Conservation (phyloP, 2,797 vertebrate genomes). For the Falco columbarius region DNA sequence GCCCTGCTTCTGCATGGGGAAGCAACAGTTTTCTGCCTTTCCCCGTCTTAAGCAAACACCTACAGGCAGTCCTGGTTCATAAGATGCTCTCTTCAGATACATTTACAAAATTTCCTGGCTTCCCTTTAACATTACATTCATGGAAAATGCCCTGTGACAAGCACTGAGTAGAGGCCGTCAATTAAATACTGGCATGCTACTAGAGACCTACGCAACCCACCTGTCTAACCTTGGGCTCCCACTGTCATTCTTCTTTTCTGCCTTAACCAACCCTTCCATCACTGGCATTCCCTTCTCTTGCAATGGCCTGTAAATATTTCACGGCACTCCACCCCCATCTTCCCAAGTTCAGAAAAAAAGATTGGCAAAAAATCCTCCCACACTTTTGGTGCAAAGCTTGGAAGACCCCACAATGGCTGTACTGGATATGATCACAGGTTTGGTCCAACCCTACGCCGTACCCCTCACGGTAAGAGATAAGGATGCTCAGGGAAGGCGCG, state of each 20-base stretch:
- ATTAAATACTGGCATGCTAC: neutral
- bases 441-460: neutral
- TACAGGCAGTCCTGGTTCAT: neutral
- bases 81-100: neutral
- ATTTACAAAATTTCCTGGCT: neutral
- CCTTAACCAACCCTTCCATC: neutral
- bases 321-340: neutral
- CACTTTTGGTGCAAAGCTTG: neutral
- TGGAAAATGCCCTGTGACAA: neutral
- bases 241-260: neutral
- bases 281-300: neutral
- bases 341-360: neutral
- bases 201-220: accelerated
- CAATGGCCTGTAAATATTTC: neutral
- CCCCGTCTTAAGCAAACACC: neutral
- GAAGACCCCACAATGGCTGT: neutral
- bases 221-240: neutral
- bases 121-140: neutral
- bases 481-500: neutral
- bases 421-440: accelerated
- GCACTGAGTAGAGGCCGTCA: neutral
- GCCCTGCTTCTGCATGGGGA: neutral
- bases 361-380: neutral
- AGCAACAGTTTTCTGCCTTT: neutral
- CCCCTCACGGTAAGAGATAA: accelerated